Percentiles rank a stretch among this genome's conserved stretches.
phyloP scores from a whole-genome alignment of 2,113 vertebrate genomes.

The Oncorhynchus mykiss region DNA sequence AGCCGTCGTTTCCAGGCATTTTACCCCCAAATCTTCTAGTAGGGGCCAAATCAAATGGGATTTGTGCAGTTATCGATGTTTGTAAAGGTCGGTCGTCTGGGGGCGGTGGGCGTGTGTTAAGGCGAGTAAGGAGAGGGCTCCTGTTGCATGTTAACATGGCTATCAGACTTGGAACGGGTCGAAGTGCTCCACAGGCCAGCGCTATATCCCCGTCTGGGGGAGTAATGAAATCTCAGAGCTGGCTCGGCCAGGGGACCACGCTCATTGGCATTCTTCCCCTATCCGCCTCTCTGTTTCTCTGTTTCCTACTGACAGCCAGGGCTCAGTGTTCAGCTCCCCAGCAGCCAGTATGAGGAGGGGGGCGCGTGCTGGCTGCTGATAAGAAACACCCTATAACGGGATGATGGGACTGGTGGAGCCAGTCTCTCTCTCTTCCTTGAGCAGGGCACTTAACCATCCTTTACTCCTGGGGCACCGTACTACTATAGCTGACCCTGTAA shows the following conservation, averaged over 20 bases:
- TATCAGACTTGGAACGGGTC: constrained; percentile 39
- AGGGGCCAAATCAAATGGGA: constrained; percentile 31
- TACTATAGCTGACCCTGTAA: too few species aligned
- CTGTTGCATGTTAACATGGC: constrained; percentile 22
- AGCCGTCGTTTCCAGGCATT: background rate
- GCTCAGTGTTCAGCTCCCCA: constrained; percentile 45
- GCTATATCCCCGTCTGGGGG: constrained; percentile 29
- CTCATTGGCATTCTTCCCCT: constrained; percentile 72
- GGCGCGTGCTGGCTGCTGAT: constrained; percentile 63
- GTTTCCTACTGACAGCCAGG: constrained; percentile 53
- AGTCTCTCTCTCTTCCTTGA: too few species aligned
- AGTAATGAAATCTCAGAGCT: constrained; percentile 50
- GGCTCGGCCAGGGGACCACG: background rate
- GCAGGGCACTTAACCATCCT: too few species aligned
- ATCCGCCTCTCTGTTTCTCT: constrained; percentile 34
- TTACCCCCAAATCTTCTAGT: background rate
- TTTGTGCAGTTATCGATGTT: constrained; percentile 30
- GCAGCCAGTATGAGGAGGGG: constrained; percentile 52
- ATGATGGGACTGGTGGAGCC: background rate
- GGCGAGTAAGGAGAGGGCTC: constrained; percentile 19
- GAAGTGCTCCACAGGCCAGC: constrained; percentile 29
- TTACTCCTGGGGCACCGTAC: too few species aligned
- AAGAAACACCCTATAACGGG: constrained; percentile 50
- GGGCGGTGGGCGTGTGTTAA: constrained; percentile 14
- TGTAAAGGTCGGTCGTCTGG: constrained; percentile 30